Evolutionary conservation across 2,888 invertebrate species (phyloP).

Genomic region (Polydrusus tereticollis): DNA sequence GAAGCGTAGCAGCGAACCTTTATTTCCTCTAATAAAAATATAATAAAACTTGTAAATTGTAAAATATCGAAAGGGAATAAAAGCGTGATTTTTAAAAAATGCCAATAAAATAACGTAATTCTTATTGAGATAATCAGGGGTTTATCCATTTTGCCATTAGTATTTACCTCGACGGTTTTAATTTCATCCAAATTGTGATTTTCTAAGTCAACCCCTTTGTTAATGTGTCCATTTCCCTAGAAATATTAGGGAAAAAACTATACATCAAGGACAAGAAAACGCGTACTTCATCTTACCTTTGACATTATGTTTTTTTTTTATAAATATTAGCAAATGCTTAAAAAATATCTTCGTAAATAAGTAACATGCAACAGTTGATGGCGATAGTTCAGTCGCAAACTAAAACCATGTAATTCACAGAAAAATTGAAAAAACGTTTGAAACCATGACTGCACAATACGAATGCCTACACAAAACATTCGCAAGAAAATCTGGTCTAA

Average conservation of each 20-base stretch:
- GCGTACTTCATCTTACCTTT: neutral
- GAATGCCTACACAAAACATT: neutral
- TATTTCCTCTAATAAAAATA: neutral
- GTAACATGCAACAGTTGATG: neutral
- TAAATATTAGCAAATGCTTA: neutral
- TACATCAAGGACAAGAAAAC: neutral
- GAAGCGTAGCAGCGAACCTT: neutral
- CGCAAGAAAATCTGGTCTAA: neutral
- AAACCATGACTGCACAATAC: neutral
- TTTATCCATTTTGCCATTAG: neutral
- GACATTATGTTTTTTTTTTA: neutral
- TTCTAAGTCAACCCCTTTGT: neutral
- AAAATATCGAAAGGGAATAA: neutral
- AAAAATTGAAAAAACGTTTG: neutral
- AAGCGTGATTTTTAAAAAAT: neutral
- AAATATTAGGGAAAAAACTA: neutral
- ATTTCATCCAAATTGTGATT: neutral
- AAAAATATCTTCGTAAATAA: neutral
- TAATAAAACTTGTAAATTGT: neutral
- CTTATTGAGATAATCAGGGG: too few relatives aligned
- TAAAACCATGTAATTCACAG: too few relatives aligned
- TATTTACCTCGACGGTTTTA: neutral
- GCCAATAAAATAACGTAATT: neutral
- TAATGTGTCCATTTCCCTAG: conserved; percentile 1
- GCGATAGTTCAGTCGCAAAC: too few relatives aligned